Evolutionary conservation across 2,888 invertebrate genomes (phyloP).

Genomic region (Ametastegia equiseti): DNA sequence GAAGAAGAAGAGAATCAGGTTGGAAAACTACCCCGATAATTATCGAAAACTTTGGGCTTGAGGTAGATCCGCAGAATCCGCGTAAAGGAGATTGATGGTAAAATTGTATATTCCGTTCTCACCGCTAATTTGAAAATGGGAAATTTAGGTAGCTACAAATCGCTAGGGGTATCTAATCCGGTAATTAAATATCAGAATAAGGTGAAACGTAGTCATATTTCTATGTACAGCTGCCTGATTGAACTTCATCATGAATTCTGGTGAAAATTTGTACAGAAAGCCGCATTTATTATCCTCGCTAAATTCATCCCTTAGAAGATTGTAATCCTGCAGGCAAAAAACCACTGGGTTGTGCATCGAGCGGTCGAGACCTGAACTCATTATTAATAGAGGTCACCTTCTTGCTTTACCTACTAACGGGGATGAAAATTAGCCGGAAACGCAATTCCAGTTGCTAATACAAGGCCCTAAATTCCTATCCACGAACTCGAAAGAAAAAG

Average conservation of each 20-base stretch:
- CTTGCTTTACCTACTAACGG: neutral
- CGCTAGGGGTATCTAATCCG: too few species aligned
- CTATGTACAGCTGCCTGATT: neutral
- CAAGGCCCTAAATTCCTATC: neutral
- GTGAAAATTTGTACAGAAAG: neutral
- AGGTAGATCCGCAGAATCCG: too few species aligned
- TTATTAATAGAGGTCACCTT: conserved; percentile 7
- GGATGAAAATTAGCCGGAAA: neutral
- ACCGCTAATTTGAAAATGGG: too few species aligned
- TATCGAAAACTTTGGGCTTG: too few species aligned
- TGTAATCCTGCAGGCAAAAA: neutral
- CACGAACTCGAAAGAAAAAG: neutral
- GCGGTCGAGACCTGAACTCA: neutral
- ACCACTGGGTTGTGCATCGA: neutral
- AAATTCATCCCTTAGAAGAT: neutral
- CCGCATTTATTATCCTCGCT: neutral
- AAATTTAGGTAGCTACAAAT: too few species aligned
- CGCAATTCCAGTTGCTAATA: neutral
- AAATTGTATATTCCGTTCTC: too few species aligned
- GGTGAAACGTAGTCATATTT: neutral
- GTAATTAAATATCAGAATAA: neutral
- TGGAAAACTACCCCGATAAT: too few species aligned
- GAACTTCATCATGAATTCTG: neutral
- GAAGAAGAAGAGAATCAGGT: too few species aligned
- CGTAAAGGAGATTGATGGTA: too few species aligned